These are phyloP conservation scores for Hololepta plana DNA, from an alignment of 2,888 invertebrate genomes.

Conservation along the genomic window DNA sequence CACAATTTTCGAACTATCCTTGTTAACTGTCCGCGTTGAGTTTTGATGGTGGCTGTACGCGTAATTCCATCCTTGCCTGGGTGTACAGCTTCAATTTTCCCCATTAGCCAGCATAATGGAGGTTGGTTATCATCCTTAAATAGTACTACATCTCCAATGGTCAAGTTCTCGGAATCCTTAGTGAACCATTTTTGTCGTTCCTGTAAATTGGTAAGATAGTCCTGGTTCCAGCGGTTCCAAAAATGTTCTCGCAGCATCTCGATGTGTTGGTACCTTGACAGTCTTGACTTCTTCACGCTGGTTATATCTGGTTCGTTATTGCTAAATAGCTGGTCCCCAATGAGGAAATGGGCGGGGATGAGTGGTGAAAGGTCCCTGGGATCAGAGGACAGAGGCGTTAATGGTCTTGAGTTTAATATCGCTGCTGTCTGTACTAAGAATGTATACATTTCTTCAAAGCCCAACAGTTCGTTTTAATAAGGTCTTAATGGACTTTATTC, in stretches of 20 bases:
- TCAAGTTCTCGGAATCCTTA: not conserved
- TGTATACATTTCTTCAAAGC: constrained; percentile 6
- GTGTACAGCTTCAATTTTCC: not conserved
- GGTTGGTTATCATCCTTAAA: not conserved
- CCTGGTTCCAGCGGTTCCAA: constrained; percentile 1
- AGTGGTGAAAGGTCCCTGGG: constrained; percentile 5
- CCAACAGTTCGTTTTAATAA: constrained; percentile 4
- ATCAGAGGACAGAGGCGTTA: constrained; percentile 7
- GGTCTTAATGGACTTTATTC: constrained; percentile 5
- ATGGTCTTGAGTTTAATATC: constrained; percentile 6
- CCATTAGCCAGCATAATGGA: not conserved
- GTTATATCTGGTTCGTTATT: not conserved
- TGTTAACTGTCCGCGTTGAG: not conserved
- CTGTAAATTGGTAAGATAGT: not conserved
- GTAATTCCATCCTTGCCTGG: not conserved
- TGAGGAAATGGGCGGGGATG: constrained; percentile 7
- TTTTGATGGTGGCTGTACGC: not conserved
- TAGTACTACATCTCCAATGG: not conserved
- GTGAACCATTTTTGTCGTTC: not conserved
- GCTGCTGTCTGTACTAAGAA: constrained; percentile 5
- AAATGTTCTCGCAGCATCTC: not conserved
- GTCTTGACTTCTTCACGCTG: no score
- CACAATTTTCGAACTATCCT: not conserved
- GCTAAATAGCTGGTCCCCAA: not conserved
- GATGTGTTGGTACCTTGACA: not conserved